These are phyloP conservation scores for Drosophila ezoana DNA, from an alignment of 2,888 invertebrate species.

Conservation along the genomic window DNA sequence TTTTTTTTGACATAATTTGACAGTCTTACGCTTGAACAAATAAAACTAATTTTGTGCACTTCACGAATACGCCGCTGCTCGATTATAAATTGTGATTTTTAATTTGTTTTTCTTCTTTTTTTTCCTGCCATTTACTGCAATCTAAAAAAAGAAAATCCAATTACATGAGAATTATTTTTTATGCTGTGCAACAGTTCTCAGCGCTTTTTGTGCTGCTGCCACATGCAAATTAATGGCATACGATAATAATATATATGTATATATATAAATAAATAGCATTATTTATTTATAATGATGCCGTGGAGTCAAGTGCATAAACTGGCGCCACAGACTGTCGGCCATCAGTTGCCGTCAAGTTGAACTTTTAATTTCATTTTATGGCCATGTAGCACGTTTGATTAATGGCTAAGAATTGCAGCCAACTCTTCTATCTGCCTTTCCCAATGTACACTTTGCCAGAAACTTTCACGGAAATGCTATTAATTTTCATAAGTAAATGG, in stretches of 20 bases:
- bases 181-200: conserved; percentile 2
- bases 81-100: conserved; percentile 1
- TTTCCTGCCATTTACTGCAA: background rate
- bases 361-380: conserved; percentile 44
- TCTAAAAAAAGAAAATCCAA: conserved; percentile 13
- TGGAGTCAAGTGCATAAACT: conserved; percentile 22
- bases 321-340: conserved; percentile 28
- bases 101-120: background rate
- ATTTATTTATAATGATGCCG: conserved; percentile 25
- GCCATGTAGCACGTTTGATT: conserved; percentile 43
- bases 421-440: conserved; percentile 4
- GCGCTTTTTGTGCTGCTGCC: conserved; percentile 3
- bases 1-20: too few relatives aligned
- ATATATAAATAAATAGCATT: conserved; percentile 18
- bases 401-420: conserved; percentile 27
- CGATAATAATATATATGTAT: background rate
- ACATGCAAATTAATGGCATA: conserved; percentile 22
- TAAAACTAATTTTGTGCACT: conserved; percentile 5
- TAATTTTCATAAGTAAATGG: conserved; percentile 60
- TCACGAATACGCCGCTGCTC: background rate
- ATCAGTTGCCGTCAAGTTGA: conserved; percentile 28
- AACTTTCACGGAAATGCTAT: conserved; percentile 51
- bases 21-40: conserved; percentile 7
- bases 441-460: background rate
- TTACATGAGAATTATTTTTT: conserved; percentile 15